Percentiles rank a stretch among this genome's conserved stretches.
Conservation (phyloP, 2,113 vertebrate species). For the Bothrops jararaca region DNA sequence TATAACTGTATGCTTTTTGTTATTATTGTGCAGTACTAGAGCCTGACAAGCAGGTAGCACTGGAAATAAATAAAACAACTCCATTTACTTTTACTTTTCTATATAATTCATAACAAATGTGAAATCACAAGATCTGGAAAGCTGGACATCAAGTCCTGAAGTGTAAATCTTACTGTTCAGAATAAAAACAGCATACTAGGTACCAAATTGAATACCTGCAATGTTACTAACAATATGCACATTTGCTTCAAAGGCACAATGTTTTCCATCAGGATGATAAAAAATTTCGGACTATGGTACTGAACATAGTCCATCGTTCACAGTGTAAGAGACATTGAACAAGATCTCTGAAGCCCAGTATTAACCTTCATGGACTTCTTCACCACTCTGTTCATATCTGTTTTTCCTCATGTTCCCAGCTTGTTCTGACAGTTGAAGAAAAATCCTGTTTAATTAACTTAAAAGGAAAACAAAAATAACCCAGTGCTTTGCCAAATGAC, state of each 20-base stretch:
- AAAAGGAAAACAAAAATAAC: conserved; percentile 1
- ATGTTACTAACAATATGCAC: conserved; percentile 29
- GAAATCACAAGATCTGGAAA: conserved; percentile 1
- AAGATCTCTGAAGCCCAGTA: conserved; percentile 3
- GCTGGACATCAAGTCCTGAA: not conserved
- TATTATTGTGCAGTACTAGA: not conserved
- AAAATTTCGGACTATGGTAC: not conserved
- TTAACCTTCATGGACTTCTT: conserved; percentile 30
- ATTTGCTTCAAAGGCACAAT: conserved; percentile 35
- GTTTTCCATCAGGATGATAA: not conserved
- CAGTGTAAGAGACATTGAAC: not conserved
- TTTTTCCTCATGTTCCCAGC: conserved; percentile 43
- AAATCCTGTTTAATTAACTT: conserved; percentile 42
- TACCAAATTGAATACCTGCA: conserved; percentile 27
- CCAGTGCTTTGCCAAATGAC: conserved; percentile 40
- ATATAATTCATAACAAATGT: not conserved
- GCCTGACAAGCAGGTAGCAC: not conserved
- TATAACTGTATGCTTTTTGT: not conserved
- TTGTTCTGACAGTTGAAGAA: conserved; percentile 46
- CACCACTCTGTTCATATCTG: conserved; percentile 30
- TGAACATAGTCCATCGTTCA: not conserved
- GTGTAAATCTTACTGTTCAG: conserved; percentile 20
- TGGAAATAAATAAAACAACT: not conserved
- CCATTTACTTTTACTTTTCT: not conserved
- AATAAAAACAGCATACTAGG: conserved; percentile 22